Conservation (phyloP, 2,113 vertebrate genomes). For the Alligator mississippiensis region DNA sequence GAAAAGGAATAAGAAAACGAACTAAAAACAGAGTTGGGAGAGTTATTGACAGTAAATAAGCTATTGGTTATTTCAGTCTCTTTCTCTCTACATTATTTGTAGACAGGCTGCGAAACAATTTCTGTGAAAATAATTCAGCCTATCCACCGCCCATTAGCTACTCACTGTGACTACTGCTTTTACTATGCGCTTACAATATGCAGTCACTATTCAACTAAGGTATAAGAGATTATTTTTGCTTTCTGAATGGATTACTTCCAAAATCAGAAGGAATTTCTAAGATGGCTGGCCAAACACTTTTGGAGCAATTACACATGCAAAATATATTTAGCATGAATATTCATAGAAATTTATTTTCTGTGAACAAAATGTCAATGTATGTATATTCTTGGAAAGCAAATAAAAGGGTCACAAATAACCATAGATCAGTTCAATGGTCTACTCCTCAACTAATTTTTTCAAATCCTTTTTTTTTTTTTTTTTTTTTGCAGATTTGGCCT, state of each 20-base stretch:
- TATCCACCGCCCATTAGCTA: neutral
- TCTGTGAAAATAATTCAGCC: neutral
- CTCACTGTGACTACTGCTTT: neutral
- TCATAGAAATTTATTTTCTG: accelerated
- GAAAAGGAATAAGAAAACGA: slow-evolving; percentile 53
- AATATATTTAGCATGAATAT: neutral
- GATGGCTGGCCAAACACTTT: neutral
- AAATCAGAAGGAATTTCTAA: neutral
- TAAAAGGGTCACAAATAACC: neutral
- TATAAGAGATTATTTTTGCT: neutral
- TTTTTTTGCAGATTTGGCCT: neutral
- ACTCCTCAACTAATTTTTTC: neutral
- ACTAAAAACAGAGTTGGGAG: neutral
- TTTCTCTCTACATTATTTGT: neutral
- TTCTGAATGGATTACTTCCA: neutral
- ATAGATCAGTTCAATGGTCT: neutral
- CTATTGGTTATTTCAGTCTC: neutral
- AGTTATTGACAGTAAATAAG: neutral
- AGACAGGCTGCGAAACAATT: neutral
- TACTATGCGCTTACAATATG: neutral
- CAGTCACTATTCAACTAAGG: neutral
- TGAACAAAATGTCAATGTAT: neutral
- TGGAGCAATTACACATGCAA: neutral
- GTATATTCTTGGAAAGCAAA: neutral
- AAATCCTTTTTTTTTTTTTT: neutral